These are phyloP conservation scores for Schizaphis graminum DNA, from an alignment of 2,888 invertebrate genomes.

Conservation along the genomic window DNA sequence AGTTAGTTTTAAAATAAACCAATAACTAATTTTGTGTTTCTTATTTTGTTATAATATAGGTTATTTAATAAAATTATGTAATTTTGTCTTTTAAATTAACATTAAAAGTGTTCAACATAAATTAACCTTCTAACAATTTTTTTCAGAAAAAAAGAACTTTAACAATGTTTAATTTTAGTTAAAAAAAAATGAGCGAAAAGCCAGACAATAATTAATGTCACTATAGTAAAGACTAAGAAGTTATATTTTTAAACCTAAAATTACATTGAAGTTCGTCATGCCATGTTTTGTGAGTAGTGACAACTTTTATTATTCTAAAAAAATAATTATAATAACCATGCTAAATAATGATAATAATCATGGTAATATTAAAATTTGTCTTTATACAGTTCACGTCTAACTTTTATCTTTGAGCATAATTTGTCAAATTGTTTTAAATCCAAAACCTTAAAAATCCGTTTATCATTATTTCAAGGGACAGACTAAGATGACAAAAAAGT, in stretches of 20 bases:
- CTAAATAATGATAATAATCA: conserved; percentile 29
- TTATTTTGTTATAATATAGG: neutral
- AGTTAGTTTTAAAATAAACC: neutral
- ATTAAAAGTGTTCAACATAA: neutral
- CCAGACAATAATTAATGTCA: conserved; percentile 49
- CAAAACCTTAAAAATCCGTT: conserved; percentile 27
- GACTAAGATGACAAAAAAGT: conserved; percentile 36
- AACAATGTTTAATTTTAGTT: conserved; percentile 52
- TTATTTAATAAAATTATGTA: neutral
- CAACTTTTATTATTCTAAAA: conserved; percentile 45
- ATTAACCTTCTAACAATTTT: neutral
- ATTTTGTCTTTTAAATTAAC: neutral
- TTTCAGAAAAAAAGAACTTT: neutral
- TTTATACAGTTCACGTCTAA: neutral
- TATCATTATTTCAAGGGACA: neutral
- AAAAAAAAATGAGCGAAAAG: neutral
- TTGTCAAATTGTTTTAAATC: conserved; percentile 28
- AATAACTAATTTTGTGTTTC: neutral
- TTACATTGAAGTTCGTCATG: conserved; percentile 30
- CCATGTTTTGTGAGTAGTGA: conserved; percentile 35
- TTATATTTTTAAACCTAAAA: conserved; percentile 44
- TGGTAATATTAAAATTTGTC: conserved; percentile 1
- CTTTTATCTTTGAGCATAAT: conserved; percentile 33
- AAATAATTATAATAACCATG: conserved; percentile 36
- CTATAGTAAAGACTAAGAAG: neutral